Conservation (phyloP, 2,888 invertebrate species). For the Drosophila emarginata region DNA sequence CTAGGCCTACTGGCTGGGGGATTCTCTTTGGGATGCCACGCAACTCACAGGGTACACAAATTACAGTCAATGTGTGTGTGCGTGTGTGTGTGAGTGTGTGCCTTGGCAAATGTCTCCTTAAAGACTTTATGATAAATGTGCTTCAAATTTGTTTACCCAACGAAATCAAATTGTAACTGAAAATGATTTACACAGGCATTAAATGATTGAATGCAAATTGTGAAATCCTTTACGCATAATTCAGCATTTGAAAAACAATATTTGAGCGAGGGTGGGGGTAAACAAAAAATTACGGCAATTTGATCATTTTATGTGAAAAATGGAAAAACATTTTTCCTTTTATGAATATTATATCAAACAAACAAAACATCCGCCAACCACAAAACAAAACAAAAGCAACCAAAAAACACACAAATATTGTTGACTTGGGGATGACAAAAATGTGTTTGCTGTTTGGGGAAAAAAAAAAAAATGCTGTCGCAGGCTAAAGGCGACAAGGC, state of each 20-base stretch:
- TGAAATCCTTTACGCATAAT: constrained; percentile 22
- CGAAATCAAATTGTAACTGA: constrained; percentile 6
- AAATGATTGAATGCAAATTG: constrained; percentile 26
- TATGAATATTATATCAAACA: constrained; percentile 66
- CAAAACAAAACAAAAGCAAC: constrained; percentile 40
- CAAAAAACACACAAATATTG: constrained; percentile 25
- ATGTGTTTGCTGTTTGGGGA: constrained; percentile 59
- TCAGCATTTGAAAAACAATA: constrained; percentile 24
- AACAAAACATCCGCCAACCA: constrained; percentile 27
- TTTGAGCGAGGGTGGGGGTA: constrained; percentile 15
- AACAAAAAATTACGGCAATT: constrained; percentile 60
- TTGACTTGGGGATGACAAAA: constrained; percentile 34
- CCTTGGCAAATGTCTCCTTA: constrained; percentile 6
- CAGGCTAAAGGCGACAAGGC: constrained; percentile 37
- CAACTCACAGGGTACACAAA: not conserved
- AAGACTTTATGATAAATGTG: constrained; percentile 9
- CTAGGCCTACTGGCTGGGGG: constrained; percentile 29
- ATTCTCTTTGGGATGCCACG: constrained; percentile 24
- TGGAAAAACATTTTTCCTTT: constrained; percentile 49
- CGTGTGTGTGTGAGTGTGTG: not conserved
- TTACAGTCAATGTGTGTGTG: not conserved
- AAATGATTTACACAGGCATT: constrained; percentile 4
- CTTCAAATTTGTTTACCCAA: constrained; percentile 10
- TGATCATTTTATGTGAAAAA: constrained; percentile 71
- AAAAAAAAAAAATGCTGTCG: constrained; percentile 25